phyloP scores from a whole-genome alignment of 1,140 invertebrate genomes.

The Tribolium castaneum region DNA sequence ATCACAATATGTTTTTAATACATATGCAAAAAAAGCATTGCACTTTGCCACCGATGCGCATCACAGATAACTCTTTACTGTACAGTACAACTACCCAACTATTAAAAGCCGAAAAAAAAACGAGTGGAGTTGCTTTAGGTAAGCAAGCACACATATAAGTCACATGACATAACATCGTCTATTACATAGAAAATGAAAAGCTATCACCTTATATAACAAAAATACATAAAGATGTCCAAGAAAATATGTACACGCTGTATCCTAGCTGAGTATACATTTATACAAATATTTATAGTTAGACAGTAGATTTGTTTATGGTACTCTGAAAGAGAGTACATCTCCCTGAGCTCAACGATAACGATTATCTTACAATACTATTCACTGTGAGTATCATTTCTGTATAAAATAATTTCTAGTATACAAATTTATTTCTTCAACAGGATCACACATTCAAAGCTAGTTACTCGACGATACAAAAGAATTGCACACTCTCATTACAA shows the following conservation, averaged over 20 bases:
- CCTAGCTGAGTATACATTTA: constrained; percentile 40
- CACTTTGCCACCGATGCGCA: constrained; percentile 61
- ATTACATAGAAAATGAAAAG: constrained; percentile 38
- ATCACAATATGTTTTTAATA: constrained; percentile 59
- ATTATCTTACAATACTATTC: constrained; percentile 49
- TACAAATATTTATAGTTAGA: constrained; percentile 37
- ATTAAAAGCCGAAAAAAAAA: constrained; percentile 33
- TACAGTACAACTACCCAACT: constrained; percentile 46
- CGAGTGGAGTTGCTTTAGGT: constrained; percentile 35
- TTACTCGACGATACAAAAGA: constrained; percentile 40
- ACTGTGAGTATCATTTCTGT: constrained; percentile 47
- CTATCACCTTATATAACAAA: constrained; percentile 37
- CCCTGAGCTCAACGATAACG: constrained; percentile 56
- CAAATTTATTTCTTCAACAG: constrained; percentile 29
- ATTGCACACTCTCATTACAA: constrained; percentile 50
- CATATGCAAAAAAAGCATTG: constrained; percentile 60
- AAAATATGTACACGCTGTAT: constrained; percentile 31
- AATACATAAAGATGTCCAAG: constrained; percentile 37
- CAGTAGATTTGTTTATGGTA: constrained; percentile 36
- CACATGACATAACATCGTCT: constrained; percentile 32
- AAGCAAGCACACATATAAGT: constrained; percentile 50
- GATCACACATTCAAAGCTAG: constrained; percentile 40
- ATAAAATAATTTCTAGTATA: constrained; percentile 42
- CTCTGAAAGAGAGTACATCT: constrained; percentile 48
- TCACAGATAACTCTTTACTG: constrained; percentile 60